Percentiles rank a stretch among this genome's conserved stretches.
Evolutionary conservation across 2,888 invertebrate genomes (phyloP).

Genomic region (Leucophenga maculata): DNA sequence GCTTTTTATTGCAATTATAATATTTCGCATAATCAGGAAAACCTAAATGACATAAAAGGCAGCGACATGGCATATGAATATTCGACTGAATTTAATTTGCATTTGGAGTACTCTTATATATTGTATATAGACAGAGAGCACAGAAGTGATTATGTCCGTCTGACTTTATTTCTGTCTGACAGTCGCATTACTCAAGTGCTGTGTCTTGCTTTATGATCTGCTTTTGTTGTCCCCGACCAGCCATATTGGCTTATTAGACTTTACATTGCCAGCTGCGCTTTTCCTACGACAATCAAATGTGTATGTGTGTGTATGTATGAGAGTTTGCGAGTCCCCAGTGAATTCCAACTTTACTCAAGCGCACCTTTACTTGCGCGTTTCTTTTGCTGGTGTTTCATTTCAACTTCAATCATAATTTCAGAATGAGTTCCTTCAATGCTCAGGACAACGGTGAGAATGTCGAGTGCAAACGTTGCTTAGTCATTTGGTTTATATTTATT

Average conservation of each 20-base stretch:
- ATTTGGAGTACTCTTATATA: slow-evolving; percentile 25
- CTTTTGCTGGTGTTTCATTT: slow-evolving; percentile 46
- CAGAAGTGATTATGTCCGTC: slow-evolving; percentile 60
- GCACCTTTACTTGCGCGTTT: slow-evolving; percentile 15
- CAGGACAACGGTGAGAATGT: slow-evolving; percentile 14
- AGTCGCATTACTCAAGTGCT: not conserved
- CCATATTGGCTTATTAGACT: slow-evolving; percentile 11
- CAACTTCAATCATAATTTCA: slow-evolving; percentile 63
- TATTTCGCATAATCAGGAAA: slow-evolving; percentile 47
- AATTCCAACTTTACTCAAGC: slow-evolving; percentile 5
- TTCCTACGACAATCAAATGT: not conserved
- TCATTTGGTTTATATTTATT: slow-evolving; percentile 63
- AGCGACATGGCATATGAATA: slow-evolving; percentile 21
- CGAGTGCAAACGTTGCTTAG: slow-evolving; percentile 27
- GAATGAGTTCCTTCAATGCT: slow-evolving; percentile 17
- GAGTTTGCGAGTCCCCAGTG: slow-evolving; percentile 14
- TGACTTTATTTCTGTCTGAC: not conserved
- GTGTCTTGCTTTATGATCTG: not conserved
- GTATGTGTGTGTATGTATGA: too few relatives aligned
- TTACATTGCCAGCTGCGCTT: slow-evolving; percentile 17
- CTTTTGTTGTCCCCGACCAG: not conserved
- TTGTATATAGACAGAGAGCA: slow-evolving; percentile 33
- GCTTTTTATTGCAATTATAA: slow-evolving; percentile 65
- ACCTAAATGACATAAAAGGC: slow-evolving; percentile 30
- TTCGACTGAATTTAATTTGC: slow-evolving; percentile 59